Conservation (phyloP, 92 coral and sea anemone genomes). For the Epizoanthus ramosus region DNA sequence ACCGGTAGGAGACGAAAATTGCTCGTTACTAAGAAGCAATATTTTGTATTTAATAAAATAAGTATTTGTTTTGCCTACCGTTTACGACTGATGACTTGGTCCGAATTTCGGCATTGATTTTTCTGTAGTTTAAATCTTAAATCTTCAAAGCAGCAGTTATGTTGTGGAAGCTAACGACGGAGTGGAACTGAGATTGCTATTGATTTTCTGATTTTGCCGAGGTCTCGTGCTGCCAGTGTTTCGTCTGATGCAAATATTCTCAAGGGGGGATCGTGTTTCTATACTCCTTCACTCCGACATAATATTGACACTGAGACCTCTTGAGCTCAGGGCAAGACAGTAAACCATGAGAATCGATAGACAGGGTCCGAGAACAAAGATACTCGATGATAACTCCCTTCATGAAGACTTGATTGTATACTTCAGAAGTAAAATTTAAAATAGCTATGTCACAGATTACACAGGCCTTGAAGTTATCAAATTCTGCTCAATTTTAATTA, state of each 20-base stretch:
- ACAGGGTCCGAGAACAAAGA: too few species aligned
- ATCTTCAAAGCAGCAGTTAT: neutral
- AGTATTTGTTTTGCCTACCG: neutral
- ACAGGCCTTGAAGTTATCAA: neutral
- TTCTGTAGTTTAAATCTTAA: neutral
- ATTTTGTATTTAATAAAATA: conserved; percentile 9
- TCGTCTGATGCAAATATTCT: neutral
- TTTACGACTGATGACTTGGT: too few species aligned
- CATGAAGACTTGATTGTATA: neutral
- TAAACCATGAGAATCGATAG: too few species aligned
- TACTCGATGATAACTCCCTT: too few species aligned
- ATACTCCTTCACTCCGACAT: conserved; percentile 2
- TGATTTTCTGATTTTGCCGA: neutral
- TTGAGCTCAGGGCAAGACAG: neutral
- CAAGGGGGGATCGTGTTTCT: conserved; percentile 8
- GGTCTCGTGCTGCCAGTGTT: neutral
- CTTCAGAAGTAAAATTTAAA: neutral
- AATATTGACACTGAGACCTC: conserved; percentile 1
- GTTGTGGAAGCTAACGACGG: neutral
- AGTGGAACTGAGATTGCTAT: neutral
- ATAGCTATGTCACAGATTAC: neutral
- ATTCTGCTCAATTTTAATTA: conserved; percentile 20
- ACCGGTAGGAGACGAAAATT: conserved; percentile 18
- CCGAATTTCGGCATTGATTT: neutral
- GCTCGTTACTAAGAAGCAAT: neutral